phyloP scores from a whole-genome alignment of 2,113 vertebrate genomes.

The Ophthalmolycus amberensis region DNA sequence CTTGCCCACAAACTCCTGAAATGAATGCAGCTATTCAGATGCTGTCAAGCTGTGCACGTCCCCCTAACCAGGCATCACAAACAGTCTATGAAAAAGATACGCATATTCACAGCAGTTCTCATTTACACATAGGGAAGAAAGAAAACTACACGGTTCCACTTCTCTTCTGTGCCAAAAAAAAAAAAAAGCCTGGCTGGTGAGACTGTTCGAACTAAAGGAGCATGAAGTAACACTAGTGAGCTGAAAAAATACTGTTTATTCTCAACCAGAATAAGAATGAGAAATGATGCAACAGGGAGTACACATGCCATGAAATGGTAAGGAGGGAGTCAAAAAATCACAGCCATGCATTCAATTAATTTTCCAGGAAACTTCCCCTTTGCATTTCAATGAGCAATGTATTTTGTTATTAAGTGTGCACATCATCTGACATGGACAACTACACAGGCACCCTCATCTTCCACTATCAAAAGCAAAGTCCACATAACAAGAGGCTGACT shows the following conservation, averaged over 20 bases:
- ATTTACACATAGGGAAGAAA: conserved; percentile 5
- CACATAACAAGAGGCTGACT: not conserved
- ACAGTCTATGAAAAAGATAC: not conserved
- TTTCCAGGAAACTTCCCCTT: conserved; percentile 62
- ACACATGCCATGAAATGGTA: conserved; percentile 47
- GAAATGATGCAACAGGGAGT: conserved; percentile 61
- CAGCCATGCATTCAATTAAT: conserved; percentile 56
- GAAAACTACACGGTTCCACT: not conserved
- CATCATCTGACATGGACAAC: conserved; percentile 13
- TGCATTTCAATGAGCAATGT: conserved; percentile 29
- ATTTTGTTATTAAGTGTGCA: conserved; percentile 26
- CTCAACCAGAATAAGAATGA: conserved; percentile 10
- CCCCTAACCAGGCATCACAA: conserved; percentile 6
- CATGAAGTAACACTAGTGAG: conserved; percentile 13
- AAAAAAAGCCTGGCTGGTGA: not conserved
- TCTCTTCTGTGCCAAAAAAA: not conserved
- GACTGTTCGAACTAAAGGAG: conserved; percentile 4
- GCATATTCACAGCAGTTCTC: conserved; percentile 31
- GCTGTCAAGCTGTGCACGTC: not conserved
- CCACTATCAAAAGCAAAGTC: not conserved
- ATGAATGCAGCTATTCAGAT: conserved; percentile 42
- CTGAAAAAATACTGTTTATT: conserved; percentile 43
- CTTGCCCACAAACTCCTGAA: conserved; percentile 29
- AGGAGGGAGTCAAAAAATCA: not conserved
- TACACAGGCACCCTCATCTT: not conserved